A percentile compares a stretch with the other conserved stretches of the same genome.
Evolutionary conservation across 2,888 invertebrate genomes (phyloP).

Genomic region (Allolobophora icterica): DNA sequence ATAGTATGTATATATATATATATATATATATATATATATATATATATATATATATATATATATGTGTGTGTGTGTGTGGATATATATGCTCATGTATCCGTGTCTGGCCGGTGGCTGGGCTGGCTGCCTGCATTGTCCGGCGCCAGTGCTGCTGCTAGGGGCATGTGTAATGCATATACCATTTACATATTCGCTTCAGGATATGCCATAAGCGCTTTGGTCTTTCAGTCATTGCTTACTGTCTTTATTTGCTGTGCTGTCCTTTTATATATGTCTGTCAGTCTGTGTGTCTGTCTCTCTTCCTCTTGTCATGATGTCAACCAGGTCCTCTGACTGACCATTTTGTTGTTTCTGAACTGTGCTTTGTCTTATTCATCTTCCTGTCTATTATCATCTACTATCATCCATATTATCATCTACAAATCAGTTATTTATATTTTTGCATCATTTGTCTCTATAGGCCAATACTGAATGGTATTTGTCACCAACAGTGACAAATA

Average conservation of each 20-base stretch:
- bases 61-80: not conserved
- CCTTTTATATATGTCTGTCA: not conserved
- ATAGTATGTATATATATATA: no score
- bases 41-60: no score
- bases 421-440: not conserved
- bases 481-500: not conserved
- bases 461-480: not conserved
- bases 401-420: not conserved
- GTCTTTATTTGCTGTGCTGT: conserved; percentile 17
- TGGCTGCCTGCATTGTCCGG: conserved; percentile 13
- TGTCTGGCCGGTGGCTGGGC: conserved; percentile 2
- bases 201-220: conserved; percentile 12
- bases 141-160: not conserved
- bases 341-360: no score
- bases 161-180: not conserved
- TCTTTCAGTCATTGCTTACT: conserved; percentile 17
- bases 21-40: no score
- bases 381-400: no score
- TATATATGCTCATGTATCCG: not conserved
- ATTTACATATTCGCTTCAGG: conserved; percentile 12
- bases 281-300: not conserved
- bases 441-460: not conserved
- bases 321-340: no score
- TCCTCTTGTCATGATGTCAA: no score
- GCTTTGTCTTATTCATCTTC: not conserved